Evolutionary conservation across 1,140 invertebrate species (phyloP).

Genomic region (Bombus breviceps): DNA sequence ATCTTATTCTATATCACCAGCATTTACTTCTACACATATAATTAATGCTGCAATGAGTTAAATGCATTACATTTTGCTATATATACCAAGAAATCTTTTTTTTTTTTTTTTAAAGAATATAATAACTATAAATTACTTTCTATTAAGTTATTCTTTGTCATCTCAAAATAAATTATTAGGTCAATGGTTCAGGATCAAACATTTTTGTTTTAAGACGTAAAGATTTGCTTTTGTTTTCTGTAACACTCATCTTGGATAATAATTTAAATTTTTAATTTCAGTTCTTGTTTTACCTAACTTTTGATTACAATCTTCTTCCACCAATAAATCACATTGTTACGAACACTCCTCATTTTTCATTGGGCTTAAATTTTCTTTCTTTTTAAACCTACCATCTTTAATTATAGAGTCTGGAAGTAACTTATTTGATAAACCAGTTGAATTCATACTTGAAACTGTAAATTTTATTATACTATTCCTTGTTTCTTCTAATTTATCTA

Average conservation of each 20-base stretch:
- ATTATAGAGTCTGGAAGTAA: background rate
- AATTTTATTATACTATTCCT: background rate
- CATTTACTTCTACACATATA: too few relatives aligned
- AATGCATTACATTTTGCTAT: too few relatives aligned
- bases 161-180: background rate
- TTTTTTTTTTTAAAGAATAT: background rate
- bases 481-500: background rate
- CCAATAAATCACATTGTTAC: background rate
- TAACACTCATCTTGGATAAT: background rate
- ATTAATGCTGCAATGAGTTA: too few relatives aligned
- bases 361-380: background rate
- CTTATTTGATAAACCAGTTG: background rate
- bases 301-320: too few relatives aligned
- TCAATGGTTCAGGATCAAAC: conserved; percentile 8
- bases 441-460: background rate
- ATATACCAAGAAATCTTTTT: background rate
- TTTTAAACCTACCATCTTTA: background rate
- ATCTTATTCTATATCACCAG: too few relatives aligned
- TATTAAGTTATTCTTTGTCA: background rate
- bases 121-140: background rate
- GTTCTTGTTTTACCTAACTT: background rate
- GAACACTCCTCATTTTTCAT: background rate
- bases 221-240: background rate
- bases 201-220: conserved; percentile 29
- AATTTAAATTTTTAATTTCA: background rate